phyloP scores from a whole-genome alignment of 2,113 vertebrate genomes.

The Passerina amoena region DNA sequence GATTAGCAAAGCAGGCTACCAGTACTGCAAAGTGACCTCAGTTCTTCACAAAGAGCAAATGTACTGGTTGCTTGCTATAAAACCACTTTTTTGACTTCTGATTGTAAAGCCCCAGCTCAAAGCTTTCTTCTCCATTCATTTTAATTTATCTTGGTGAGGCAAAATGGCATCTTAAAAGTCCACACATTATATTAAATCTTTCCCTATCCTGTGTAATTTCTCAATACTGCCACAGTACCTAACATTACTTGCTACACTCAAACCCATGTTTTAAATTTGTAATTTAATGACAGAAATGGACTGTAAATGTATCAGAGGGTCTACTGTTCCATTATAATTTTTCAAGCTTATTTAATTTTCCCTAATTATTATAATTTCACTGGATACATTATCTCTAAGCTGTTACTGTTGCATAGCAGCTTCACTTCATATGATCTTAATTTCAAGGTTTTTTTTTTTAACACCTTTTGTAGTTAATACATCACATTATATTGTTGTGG shows the following conservation, averaged over 20 bases:
- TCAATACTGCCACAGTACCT: not conserved
- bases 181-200: not conserved
- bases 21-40: not conserved
- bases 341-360: not conserved
- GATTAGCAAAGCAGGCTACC: not conserved
- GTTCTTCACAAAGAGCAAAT: not conserved
- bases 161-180: not conserved
- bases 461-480: not conserved
- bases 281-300: not conserved
- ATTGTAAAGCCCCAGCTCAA: not conserved
- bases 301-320: not conserved
- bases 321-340: not conserved
- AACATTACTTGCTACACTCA: not conserved
- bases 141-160: not conserved
- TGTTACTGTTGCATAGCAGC: not conserved
- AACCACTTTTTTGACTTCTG: not conserved
- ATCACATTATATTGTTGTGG: not conserved
- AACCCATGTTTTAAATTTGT: not conserved
- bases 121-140: not conserved
- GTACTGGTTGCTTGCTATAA: not conserved
- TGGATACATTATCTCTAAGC: not conserved
- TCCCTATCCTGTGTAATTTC: not conserved
- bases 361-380: not conserved
- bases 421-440: not conserved
- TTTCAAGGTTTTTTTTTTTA: not conserved